Conservation (phyloP, 2,888 invertebrate genomes). For the Seira sanloemensis region DNA sequence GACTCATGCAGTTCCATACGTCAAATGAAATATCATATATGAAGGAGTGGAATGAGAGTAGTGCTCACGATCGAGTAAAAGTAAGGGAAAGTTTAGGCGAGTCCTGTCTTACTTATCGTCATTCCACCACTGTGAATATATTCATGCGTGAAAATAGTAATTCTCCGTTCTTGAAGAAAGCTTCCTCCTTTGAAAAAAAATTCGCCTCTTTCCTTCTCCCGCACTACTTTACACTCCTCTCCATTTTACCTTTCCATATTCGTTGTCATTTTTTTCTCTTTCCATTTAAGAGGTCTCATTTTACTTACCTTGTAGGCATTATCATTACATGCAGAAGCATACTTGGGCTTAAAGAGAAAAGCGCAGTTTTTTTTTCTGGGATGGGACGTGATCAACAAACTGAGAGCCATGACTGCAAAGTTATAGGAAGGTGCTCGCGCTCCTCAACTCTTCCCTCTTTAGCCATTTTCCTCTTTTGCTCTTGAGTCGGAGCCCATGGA, state of each 20-base stretch:
- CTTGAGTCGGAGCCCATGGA: too few species aligned
- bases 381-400: slow-evolving; percentile 56
- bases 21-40: slow-evolving; percentile 46
- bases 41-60: slow-evolving; percentile 31
- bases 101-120: slow-evolving; percentile 45
- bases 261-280: neutral
- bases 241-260: too few species aligned
- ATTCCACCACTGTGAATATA: slow-evolving; percentile 50
- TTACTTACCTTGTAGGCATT: neutral
- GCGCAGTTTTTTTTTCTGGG: neutral
- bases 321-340: slow-evolving; percentile 10
- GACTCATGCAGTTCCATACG: slow-evolving; percentile 48
- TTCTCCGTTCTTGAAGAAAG: neutral
- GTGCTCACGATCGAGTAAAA: neutral
- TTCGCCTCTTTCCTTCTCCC: neutral
- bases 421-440: neutral
- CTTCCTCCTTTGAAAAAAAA: neutral
- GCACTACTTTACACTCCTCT: too few species aligned
- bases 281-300: neutral
- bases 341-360: neutral
- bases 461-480: neutral
- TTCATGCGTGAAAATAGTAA: slow-evolving; percentile 50
- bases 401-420: too few species aligned
- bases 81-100: neutral
- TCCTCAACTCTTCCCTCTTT: neutral